Conservation (phyloP, 2,888 invertebrate species). For the Chromoteleia sp. region DNA sequence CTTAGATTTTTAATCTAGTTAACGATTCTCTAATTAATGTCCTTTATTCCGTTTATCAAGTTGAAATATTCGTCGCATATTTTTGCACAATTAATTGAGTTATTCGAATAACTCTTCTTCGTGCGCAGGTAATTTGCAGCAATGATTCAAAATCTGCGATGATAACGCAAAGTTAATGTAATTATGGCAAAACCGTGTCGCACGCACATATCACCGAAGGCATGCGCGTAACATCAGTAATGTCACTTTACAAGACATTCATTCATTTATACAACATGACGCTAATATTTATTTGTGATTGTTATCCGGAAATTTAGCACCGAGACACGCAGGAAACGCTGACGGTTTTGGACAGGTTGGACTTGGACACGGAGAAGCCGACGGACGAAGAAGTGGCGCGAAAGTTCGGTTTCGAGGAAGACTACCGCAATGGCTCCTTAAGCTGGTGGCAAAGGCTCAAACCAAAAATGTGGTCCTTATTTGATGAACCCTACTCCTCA, state of each 20-base stretch:
- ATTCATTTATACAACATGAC: slow-evolving; percentile 5
- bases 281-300: slow-evolving; percentile 42
- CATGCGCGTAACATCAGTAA: slow-evolving; percentile 13
- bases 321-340: slow-evolving; percentile 91
- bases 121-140: neutral
- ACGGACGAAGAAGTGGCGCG: slow-evolving; percentile 99
- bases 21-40: too few relatives aligned
- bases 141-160: slow-evolving; percentile 21
- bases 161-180: slow-evolving; percentile 22
- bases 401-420: slow-evolving; percentile 98
- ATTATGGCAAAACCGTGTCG: slow-evolving; percentile 20
- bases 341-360: slow-evolving; percentile 98
- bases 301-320: slow-evolving; percentile 85
- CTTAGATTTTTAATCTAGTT: too few relatives aligned
- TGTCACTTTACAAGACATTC: slow-evolving; percentile 12
- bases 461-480: slow-evolving; percentile 99
- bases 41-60: too few relatives aligned
- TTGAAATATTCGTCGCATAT: neutral
- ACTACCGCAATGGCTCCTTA: slow-evolving; percentile 94
- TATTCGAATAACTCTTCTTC: neutral
- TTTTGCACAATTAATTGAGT: neutral
- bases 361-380: slow-evolving; percentile 98
- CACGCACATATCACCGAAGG: slow-evolving; percentile 32
- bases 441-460: slow-evolving; percentile 98
- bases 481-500: slow-evolving; percentile 99